These are phyloP conservation scores for Piaya cayana DNA, from an alignment of 2,113 vertebrate species.

Conservation along the genomic window DNA sequence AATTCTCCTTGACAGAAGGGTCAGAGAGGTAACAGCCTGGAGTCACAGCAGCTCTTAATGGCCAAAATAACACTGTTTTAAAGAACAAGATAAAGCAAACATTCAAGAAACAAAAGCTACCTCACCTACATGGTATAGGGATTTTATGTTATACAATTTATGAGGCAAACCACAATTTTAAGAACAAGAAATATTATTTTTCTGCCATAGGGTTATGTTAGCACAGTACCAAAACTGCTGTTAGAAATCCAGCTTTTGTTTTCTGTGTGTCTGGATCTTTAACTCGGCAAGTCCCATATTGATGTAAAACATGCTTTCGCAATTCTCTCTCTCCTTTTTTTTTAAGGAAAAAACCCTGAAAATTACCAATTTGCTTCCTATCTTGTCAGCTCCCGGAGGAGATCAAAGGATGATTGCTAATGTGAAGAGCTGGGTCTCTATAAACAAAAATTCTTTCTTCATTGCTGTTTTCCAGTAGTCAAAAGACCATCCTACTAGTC, in stretches of 20 bases:
- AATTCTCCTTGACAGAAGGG: slow-evolving; percentile 7
- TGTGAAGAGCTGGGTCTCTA: not conserved
- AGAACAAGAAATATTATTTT: not conserved
- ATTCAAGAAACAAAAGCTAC: not conserved
- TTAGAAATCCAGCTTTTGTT: not conserved
- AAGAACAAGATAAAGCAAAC: not conserved
- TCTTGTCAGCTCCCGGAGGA: not conserved
- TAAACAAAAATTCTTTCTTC: not conserved
- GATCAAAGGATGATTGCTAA: slow-evolving; percentile 1
- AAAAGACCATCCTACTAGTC: not conserved
- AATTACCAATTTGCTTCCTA: not conserved
- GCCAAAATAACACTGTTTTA: not conserved
- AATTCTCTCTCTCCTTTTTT: not conserved
- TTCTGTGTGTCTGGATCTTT: not conserved
- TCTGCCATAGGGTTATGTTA: not conserved
- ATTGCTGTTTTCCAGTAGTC: not conserved
- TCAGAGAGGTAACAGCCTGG: not conserved
- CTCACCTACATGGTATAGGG: not conserved
- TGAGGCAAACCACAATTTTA: not conserved
- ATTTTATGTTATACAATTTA: not conserved
- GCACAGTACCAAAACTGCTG: not conserved
- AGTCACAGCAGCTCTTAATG: not conserved
- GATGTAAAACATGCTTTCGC: not conserved
- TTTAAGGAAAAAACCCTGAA: not conserved
- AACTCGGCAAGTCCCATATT: not conserved